These are phyloP conservation scores for Perizoma affinitatum DNA, from an alignment of 2,888 invertebrate genomes.

Conservation along the genomic window DNA sequence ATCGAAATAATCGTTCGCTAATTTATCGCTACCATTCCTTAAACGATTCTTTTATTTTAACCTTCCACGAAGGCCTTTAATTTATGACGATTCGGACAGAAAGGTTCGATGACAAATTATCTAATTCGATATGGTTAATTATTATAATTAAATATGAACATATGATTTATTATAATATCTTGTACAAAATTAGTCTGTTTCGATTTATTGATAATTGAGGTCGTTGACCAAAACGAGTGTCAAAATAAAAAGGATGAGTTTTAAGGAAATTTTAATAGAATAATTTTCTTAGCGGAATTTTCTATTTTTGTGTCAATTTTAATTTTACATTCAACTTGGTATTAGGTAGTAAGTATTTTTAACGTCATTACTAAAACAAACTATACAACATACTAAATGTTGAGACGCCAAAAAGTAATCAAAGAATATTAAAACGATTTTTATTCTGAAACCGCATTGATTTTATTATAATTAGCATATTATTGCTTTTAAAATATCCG, in stretches of 20 bases:
- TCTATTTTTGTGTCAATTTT: no score
- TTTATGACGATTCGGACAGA: constrained; percentile 61
- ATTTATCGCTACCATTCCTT: constrained; percentile 53
- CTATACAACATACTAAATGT: constrained; percentile 6
- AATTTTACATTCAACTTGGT: no score
- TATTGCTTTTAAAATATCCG: constrained; percentile 39
- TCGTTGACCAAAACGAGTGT: no score
- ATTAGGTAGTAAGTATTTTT: no score
- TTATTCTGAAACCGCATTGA: constrained; percentile 25
- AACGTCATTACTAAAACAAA: background rate
- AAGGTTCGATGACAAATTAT: constrained; percentile 75
- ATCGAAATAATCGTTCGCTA: constrained; percentile 49
- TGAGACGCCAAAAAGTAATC: background rate
- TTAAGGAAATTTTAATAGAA: no score
- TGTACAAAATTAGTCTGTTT: constrained; percentile 12
- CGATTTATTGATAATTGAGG: no score
- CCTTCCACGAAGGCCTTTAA: constrained; percentile 72
- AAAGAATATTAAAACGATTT: constrained; percentile 10
- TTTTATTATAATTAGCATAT: constrained; percentile 37
- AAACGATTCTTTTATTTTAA: constrained; percentile 46
- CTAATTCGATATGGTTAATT: constrained; percentile 71
- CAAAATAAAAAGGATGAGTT: no score
- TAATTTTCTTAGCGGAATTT: no score
- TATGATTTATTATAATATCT: constrained; percentile 19
- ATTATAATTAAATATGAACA: constrained; percentile 68